Base-by-base conservation (phyloP, 2,113 vertebrate species). In the Triplophysa siluroides region DNA sequence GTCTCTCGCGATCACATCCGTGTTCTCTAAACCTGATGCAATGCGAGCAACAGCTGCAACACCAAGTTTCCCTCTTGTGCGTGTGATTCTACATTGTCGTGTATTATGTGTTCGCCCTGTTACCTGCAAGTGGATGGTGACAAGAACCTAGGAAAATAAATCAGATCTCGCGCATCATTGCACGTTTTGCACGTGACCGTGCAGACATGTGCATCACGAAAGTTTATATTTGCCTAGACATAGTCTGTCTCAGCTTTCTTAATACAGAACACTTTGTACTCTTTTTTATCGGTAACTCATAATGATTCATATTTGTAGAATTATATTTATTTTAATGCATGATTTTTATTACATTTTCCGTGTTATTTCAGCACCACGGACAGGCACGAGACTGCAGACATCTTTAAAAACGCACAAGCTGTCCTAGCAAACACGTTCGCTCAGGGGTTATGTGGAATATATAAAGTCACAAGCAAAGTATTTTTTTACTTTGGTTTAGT, bases 21-120 rank as follows among this genome's bases (percentile, higher is more conserved):
- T 24, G 16, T 10, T 63, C 50, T 64, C 21, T 43, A 19, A 72
- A 88, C 87, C 80, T 82, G 86, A 87, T 89, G 87, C 87, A 79
- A 85, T 81, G 84, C 65, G 83, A 87, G 74, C 68, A 76, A 78
- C 76, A 75, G 54, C 62, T 61, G 61, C 61, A 47, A 61, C 29
- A 23, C 29, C 26, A 73, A 71, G 54, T 58, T 58, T 58, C n/a
- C 18, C 7, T n/a, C 19, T n/a, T 9, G 13, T 5, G 13, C 21
- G 18, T 23, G 13, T 6, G 13, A 6, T 1, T 45, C 38, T 26
- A 26, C 5, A 6, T 26, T 18, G 70, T 16, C 54, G 23, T 9
- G 29, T 47, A 6, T 75, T 24, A 26, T 26, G 12, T 64, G 29
- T 50, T 65, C 23, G 14, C 61, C 41, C 23, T 13, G 61, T 50